A percentile compares a stretch with the other conserved stretches of the same genome.
Evolutionary conservation across 2,888 invertebrate species (phyloP).

Genomic region (Volucella inflata): DNA sequence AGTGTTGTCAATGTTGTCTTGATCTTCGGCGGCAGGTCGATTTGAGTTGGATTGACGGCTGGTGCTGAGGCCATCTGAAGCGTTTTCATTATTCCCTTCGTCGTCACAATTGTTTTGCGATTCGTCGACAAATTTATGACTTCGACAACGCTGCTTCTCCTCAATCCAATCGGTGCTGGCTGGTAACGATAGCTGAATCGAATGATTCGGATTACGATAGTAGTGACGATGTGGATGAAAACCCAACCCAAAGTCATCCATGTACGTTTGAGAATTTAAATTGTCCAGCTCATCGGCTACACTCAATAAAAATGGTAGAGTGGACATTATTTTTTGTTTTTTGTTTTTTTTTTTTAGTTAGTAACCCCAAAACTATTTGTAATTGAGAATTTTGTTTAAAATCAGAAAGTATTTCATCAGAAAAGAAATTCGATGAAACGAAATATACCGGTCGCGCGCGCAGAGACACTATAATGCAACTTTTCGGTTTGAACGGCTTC

Average conservation of each 20-base stretch:
- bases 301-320: conserved; percentile 82
- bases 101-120: conserved; percentile 80
- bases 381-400: no score
- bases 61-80: conserved; percentile 64
- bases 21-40: conserved; percentile 77
- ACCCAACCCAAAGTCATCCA: conserved; percentile 83
- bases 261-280: conserved; percentile 82
- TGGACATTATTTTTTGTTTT: conserved; percentile 79
- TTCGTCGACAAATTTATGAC: conserved; percentile 80
- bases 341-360: conserved; percentile 16
- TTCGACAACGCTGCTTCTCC: conserved; percentile 79
- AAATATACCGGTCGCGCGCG: conserved; percentile 51
- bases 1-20: conserved; percentile 81
- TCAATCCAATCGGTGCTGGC: conserved; percentile 83
- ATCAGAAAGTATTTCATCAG: conserved; percentile 49
- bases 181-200: conserved; percentile 82
- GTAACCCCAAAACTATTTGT: conserved; percentile 30
- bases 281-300: conserved; percentile 83
- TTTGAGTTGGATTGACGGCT: conserved; percentile 54
- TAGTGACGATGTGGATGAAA: conserved; percentile 83
- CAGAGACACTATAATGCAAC: conserved; percentile 52
- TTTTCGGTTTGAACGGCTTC: conserved; percentile 62
- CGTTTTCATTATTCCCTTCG: conserved; percentile 76
- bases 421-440: conserved; percentile 51
- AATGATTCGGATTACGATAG: conserved; percentile 82